Evolutionary conservation across 1,140 invertebrate species (phyloP), one percentile per base, ranked within the genome.

Genomic region (Cyrtorhinus lividipennis): DNA sequence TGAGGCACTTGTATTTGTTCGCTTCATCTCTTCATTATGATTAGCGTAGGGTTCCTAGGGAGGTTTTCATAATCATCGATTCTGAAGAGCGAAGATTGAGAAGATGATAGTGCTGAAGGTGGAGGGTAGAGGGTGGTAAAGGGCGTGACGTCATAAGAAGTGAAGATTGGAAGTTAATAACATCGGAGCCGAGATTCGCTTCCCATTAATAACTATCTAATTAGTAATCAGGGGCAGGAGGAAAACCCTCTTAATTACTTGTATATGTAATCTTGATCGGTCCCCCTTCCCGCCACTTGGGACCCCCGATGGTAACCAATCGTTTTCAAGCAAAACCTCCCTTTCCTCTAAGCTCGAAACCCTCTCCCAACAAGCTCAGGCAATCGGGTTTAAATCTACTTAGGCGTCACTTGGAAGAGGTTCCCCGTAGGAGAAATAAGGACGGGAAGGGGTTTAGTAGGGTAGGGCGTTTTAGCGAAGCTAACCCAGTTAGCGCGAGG

Each of bases 171-270:
- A 59, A 59, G 58, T 38, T 63, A 63, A 63, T 63, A 63, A 46
- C 62, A 30, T 30, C 62, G 30, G 23, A 48, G 46, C 61, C 18
- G n/a, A n/a, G 48, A 20, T 53, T 53, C 27, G 22, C 59, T 27
- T 48, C 63, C 63, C 59, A 64, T 64, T 64, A 64, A 64, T 64
- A 64, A 64, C 63, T 61, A 61, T 46, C 63, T 64, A 64, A 64
- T 64, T 64, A 64, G 57, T 64, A 64, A 64, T 64, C 59, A 61
- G 56, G 22, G 25, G 53, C 23, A 23, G 12, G 23, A 46, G 59
- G 56, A 38, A 57, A 64, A 64, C 59, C 56, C 63, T n/a, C 63
- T 64, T 64, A 64, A 64, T 64, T 64, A 64, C 63, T 57, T 62
- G 27, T 63, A 63, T 63, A 63, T 64, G 63, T 64, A 64, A 64